Evolutionary conservation across 1,140 invertebrate species (phyloP), one percentile per base, ranked within the genome.

Genomic region (Oedothorax gibbosus): DNA sequence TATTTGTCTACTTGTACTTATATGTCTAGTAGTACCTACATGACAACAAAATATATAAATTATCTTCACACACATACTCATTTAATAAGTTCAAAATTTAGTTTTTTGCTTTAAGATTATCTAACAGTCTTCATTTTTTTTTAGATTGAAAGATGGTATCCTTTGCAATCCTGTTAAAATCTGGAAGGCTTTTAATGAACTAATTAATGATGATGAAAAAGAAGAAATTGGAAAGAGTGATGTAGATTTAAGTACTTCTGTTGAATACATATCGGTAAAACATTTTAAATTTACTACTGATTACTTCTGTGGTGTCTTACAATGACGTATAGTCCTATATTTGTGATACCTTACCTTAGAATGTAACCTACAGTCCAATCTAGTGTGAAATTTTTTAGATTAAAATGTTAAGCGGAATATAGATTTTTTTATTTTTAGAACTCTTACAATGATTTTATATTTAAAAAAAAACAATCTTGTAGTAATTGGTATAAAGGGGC

Each of bases 211-310:
- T n/a, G 11, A 18, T 15, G 15, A 18, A 10, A n/a, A 4, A 18
- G 50, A 53, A 51, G 15, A 5, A 15, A 15, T 18, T 71, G 18
- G 7, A 18, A n/a, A 35, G 11, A 9, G 3, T 71, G 4, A 8
- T 6, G 50, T 53, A 6, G 66, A 50, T 69, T 71, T 71, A 15
- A 15, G 20, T 71, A 53, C 69, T 53, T 54, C 12, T 20, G 51
- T 51, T 18, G 14, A 20, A n/a, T 71, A 11, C 10, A 65, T 62
- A 35, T 71, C 69, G 50, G 69, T 71, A 35, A 71, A 71, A n/a
- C 50, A 21, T 35, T 14, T 68, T 68, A 8, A 20, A 68, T 35
- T 68, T 68, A 15, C 9, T 9, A 8, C 51, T 15, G 51, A 69
- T n/a, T 9, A 15, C 51, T 15, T 69, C 0, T 14, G 12, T 60